phyloP scores from a whole-genome alignment of 2,113 vertebrate species.

The Cyprinodon variegatus region DNA sequence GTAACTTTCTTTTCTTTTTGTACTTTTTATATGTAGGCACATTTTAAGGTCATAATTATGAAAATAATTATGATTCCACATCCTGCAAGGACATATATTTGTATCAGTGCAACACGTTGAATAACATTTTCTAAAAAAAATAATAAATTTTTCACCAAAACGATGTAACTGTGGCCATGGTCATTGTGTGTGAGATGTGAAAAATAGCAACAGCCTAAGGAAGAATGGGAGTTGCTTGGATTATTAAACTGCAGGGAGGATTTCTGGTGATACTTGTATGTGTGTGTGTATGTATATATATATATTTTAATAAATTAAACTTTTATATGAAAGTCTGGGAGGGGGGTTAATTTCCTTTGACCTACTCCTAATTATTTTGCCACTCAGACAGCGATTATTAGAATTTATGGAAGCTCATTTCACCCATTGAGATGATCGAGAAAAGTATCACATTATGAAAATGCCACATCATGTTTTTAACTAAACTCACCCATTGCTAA shows the following conservation, averaged over 20 bases:
- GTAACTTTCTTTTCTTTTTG: slow-evolving; percentile 62
- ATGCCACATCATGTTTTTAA: too few species aligned
- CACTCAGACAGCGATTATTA: neutral
- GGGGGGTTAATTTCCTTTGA: neutral
- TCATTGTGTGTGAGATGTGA: slow-evolving; percentile 65
- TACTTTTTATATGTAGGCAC: slow-evolving; percentile 57
- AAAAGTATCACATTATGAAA: neutral
- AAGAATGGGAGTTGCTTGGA: neutral
- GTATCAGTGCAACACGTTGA: slow-evolving; percentile 64
- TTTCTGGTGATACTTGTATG: neutral
- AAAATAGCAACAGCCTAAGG: slow-evolving; percentile 11
- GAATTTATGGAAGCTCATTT: neutral
- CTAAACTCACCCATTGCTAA: too few species aligned
- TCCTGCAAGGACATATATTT: slow-evolving; percentile 60
- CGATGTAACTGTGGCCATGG: slow-evolving; percentile 58
- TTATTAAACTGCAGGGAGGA: neutral
- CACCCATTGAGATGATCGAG: neutral
- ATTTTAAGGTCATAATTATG: slow-evolving; percentile 48
- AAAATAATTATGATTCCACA: slow-evolving; percentile 29
- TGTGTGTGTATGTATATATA: too few species aligned
- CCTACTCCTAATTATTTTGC: too few species aligned
- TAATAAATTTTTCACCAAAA: slow-evolving; percentile 74
- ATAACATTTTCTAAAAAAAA: slow-evolving; percentile 53
- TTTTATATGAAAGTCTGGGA: too few species aligned
- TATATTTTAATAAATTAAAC: too few species aligned